Evolutionary conservation across 1,140 invertebrate genomes (phyloP).

Genomic region (Sinella curviseta): DNA sequence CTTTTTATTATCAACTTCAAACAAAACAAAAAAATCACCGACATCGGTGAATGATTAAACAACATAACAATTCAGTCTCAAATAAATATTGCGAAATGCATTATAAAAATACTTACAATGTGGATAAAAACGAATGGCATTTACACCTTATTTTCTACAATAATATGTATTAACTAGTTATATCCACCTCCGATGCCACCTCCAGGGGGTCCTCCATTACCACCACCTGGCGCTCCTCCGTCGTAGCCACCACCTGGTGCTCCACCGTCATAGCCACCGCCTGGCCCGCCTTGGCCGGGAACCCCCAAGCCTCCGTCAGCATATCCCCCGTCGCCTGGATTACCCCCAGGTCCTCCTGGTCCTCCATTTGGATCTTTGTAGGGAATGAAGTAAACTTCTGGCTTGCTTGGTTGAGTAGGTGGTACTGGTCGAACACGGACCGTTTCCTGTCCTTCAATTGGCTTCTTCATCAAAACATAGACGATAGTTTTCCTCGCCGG

Average conservation of each 20-base stretch:
- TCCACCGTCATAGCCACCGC: neutral
- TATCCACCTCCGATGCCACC: neutral
- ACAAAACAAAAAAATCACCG: neutral
- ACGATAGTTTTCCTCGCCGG: conserved; percentile 83
- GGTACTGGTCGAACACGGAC: conserved; percentile 72
- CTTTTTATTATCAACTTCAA: neutral
- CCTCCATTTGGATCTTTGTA: neutral
- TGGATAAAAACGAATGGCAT: too few relatives aligned
- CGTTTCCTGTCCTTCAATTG: conserved; percentile 76
- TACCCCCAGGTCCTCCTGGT: neutral
- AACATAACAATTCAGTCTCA: neutral
- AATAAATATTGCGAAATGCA: neutral
- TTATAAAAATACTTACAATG: neutral
- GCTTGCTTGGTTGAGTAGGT: conserved; percentile 78
- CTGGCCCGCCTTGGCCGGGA: neutral
- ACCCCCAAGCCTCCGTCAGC: neutral
- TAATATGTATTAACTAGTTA: neutral
- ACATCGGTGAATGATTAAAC: neutral
- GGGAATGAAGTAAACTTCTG: conserved; percentile 65
- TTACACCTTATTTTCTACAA: too few relatives aligned
- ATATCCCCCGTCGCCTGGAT: too few relatives aligned
- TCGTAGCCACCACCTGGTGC: neutral
- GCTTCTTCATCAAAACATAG: conserved; percentile 84
- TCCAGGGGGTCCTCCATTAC: neutral
- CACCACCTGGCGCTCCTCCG: neutral